Conservation (phyloP, 2,888 invertebrate species). For the Ormyrus labotus region DNA sequence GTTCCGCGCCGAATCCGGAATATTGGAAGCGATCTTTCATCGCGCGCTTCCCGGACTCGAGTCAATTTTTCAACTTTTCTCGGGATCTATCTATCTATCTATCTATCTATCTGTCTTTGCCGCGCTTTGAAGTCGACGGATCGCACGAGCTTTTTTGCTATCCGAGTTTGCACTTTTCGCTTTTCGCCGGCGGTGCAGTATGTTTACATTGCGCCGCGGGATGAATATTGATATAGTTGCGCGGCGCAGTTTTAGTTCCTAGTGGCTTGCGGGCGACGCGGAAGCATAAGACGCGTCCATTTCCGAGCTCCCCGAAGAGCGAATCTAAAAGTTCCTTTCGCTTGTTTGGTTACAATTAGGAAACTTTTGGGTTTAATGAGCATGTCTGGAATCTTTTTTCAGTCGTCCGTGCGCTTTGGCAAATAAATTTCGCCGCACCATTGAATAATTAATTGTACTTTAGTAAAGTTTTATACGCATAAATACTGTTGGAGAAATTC, state of each 20-base stretch:
- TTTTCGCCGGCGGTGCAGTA: neutral
- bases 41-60: slow-evolving; percentile 15
- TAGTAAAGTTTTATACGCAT: too few relatives aligned
- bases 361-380: too few relatives aligned
- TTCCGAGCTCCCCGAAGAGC: too few relatives aligned
- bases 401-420: too few relatives aligned
- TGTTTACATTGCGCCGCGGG: slow-evolving; percentile 16
- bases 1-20: slow-evolving; percentile 18
- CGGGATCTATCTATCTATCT: too few relatives aligned
- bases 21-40: slow-evolving; percentile 52
- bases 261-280: neutral
- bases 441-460: too few relatives aligned
- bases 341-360: too few relatives aligned
- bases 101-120: neutral
- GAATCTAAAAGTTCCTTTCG: too few relatives aligned
- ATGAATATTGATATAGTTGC: slow-evolving; percentile 10
- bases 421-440: too few relatives aligned
- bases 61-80: slow-evolving; percentile 42
- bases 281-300: neutral
- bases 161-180: slow-evolving; percentile 22
- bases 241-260: neutral
- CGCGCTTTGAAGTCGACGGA: neutral
- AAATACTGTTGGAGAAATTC: too few relatives aligned
- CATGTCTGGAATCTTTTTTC: too few relatives aligned
- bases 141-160: neutral